These are phyloP conservation scores for Ferdinandea cuprea DNA, from an alignment of 2,888 invertebrate genomes.

Conservation along the genomic window DNA sequence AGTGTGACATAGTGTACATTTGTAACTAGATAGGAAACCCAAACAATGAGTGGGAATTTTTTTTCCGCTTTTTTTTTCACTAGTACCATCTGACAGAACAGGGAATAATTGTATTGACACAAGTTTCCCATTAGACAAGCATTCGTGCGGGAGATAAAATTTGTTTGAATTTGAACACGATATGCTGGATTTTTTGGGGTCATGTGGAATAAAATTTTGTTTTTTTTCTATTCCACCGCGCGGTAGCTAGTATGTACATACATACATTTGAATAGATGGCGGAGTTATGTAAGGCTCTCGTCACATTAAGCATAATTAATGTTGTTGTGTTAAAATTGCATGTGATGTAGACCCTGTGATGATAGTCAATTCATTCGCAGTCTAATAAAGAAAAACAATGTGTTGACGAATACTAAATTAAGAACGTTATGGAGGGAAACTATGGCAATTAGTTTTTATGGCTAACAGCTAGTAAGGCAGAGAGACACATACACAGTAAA, in stretches of 20 bases:
- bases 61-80: not conserved
- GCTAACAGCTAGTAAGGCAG: not conserved
- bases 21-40: conserved; percentile 5
- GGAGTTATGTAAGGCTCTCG: conserved; percentile 41
- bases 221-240: conserved; percentile 7
- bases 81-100: conserved; percentile 23
- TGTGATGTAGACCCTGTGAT: not conserved
- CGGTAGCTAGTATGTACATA: not conserved
- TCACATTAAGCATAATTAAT: conserved; percentile 61
- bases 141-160: conserved; percentile 47
- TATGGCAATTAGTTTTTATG: not conserved
- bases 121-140: conserved; percentile 62
- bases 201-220: conserved; percentile 36
- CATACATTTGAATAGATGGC: too few relatives aligned
- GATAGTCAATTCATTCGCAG: not conserved
- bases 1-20: not conserved
- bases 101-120: conserved; percentile 57
- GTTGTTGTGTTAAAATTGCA: conserved; percentile 51
- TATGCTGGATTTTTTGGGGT: conserved; percentile 49
- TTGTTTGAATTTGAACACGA: conserved; percentile 60
- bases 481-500: too few relatives aligned
- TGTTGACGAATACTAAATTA: conserved; percentile 17
- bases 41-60: conserved; percentile 4
- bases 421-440: not conserved
- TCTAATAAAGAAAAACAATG: not conserved